Conservation (phyloP, 2,797 vertebrate species). For the Denticeps clupeoides region DNA sequence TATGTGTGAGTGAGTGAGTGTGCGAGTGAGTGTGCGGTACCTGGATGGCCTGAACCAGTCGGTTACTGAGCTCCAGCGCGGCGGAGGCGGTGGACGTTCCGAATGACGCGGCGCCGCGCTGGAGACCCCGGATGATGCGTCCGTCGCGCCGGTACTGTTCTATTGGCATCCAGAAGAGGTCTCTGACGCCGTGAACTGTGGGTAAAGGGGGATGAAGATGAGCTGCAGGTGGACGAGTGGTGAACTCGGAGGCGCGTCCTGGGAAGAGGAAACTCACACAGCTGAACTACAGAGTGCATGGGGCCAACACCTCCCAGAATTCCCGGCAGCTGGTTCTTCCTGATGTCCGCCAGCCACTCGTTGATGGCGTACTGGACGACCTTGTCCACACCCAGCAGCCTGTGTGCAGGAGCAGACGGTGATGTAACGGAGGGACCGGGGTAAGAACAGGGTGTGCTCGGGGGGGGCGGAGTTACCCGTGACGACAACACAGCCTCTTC, state of each 20-base stretch:
- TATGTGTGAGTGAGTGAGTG: neutral
- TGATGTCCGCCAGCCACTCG: conserved; percentile 86
- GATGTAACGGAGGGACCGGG: neutral
- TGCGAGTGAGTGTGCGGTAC: conserved; percentile 38
- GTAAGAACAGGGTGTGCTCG: neutral
- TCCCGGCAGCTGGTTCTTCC: conserved; percentile 85
- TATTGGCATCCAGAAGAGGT: conserved; percentile 88
- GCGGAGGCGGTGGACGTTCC: conserved; percentile 85
- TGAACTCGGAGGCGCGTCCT: too few relatives aligned
- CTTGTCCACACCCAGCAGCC: conserved; percentile 83
- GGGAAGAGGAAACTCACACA: conserved; percentile 74
- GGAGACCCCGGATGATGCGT: conserved; percentile 84
- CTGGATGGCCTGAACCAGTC: conserved; percentile 91
- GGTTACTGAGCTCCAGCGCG: conserved; percentile 88
- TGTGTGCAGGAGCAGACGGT: conserved; percentile 27
- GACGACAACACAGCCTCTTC: conserved; percentile 82
- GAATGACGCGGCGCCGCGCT: conserved; percentile 83
- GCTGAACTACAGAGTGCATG: conserved; percentile 87
- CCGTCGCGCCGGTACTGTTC: conserved; percentile 87
- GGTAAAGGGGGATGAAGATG: neutral
- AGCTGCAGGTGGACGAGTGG: neutral
- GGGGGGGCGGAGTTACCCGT: conserved; percentile 56
- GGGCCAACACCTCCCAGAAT: conserved; percentile 85
- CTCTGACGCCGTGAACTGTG: conserved; percentile 80
- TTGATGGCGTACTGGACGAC: conserved; percentile 83